phyloP scores from a whole-genome alignment of 2,797 vertebrate species.

The Holocentrus rufus region DNA sequence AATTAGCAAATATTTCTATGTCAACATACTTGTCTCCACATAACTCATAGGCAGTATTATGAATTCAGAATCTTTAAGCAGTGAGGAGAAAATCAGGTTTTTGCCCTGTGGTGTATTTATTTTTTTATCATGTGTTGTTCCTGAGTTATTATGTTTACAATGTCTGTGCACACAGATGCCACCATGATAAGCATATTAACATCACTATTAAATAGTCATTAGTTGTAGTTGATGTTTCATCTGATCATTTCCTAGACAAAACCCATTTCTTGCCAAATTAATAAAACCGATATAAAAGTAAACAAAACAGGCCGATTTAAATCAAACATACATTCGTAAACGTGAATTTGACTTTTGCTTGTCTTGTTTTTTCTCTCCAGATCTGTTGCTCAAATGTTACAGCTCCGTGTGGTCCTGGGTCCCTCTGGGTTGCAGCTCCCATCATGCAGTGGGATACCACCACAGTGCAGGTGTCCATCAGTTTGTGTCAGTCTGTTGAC shows the following conservation, averaged over 20 bases:
- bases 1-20: no score
- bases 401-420: constrained; percentile 50
- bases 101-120: no score
- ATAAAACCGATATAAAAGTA: neutral
- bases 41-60: no score
- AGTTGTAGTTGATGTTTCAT: neutral
- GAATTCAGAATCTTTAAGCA: no score
- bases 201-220: neutral
- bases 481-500: constrained; percentile 44
- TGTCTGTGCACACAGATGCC: no score
- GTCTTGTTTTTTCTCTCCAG: constrained; percentile 58
- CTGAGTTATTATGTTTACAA: no score
- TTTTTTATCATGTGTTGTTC: no score
- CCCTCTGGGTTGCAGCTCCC: constrained; percentile 78
- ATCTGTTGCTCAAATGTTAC: constrained; percentile 74
- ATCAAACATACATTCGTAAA: neutral
- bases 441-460: constrained; percentile 45
- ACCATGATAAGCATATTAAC: no score
- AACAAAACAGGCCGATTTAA: no score
- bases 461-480: constrained; percentile 69
- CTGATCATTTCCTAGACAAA: neutral
- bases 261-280: neutral
- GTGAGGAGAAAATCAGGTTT: no score
- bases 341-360: neutral
- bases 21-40: no score